Evolutionary conservation across 2,888 invertebrate species (phyloP).

Genomic region (Conistra vaccinii): DNA sequence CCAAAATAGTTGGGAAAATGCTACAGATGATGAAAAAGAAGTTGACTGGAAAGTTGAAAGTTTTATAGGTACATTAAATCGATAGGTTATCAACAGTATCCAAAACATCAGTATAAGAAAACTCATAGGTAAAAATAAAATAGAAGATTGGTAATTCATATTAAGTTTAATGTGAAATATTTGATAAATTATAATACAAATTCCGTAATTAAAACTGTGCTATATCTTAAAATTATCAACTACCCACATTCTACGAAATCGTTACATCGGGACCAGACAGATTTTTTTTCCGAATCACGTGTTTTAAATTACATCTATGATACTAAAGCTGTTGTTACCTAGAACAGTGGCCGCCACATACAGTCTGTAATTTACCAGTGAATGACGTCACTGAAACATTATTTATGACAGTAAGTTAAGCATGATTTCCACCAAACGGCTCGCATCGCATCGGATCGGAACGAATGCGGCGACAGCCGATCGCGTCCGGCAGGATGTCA

Average conservation of each 20-base stretch:
- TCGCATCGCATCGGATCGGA: too few species aligned
- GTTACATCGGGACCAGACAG: neutral
- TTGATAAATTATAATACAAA: slow-evolving; percentile 27
- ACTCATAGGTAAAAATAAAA: slow-evolving; percentile 29
- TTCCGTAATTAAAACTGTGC: slow-evolving; percentile 4
- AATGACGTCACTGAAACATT: neutral
- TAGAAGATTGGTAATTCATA: slow-evolving; percentile 10
- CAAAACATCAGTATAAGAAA: neutral
- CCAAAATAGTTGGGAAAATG: too few species aligned
- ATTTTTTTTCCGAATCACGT: neutral
- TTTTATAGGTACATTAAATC: neutral
- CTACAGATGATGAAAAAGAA: too few species aligned
- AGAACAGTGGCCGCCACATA: neutral
- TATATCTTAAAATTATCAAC: slow-evolving; percentile 27
- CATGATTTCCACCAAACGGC: too few species aligned
- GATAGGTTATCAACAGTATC: neutral
- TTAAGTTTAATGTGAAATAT: slow-evolving; percentile 31
- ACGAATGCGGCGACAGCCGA: too few species aligned
- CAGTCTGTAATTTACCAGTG: neutral
- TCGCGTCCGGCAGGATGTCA: too few species aligned
- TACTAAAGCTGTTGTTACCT: neutral
- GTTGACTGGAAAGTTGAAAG: neutral
- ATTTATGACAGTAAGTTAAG: neutral
- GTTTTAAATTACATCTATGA: neutral
- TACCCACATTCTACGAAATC: slow-evolving; percentile 5